These are phyloP conservation scores for Phoenicopterus ruber DNA, from an alignment of 2,113 vertebrate species.

Conservation along the genomic window DNA sequence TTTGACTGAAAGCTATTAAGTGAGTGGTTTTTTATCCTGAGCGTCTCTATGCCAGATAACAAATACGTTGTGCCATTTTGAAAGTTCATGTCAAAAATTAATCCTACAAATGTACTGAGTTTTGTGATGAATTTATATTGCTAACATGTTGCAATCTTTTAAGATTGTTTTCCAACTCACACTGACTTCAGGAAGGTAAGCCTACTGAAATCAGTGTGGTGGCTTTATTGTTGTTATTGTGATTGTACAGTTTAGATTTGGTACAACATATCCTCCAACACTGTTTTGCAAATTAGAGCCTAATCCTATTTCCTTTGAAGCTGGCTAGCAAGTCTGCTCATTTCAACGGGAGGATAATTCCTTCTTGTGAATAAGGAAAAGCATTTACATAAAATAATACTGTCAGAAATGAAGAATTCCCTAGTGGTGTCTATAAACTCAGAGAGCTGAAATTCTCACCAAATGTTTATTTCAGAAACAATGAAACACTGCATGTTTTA, in stretches of 20 bases:
- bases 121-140: background rate
- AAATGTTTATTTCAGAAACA: slow-evolving; percentile 1
- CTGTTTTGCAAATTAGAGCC: slow-evolving; percentile 8
- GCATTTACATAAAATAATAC: slow-evolving; percentile 20
- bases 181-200: background rate
- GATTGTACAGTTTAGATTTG: background rate
- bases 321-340: background rate
- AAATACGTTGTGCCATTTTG: background rate
- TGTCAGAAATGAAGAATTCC: slow-evolving; percentile 22
- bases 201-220: background rate
- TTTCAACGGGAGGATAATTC: slow-evolving; percentile 13
- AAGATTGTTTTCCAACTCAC: background rate
- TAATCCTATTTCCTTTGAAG: slow-evolving; percentile 18
- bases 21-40: background rate
- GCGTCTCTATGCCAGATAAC: background rate
- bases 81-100: background rate
- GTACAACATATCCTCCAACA: background rate
- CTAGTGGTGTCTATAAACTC: background rate
- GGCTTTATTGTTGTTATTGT: background rate
- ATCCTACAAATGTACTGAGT: background rate
- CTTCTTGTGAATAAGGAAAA: slow-evolving; percentile 17
- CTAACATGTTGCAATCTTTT: background rate
- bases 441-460: background rate
- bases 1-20: background rate
- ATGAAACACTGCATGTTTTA: background rate